Evolutionary conservation across 1,140 invertebrate genomes (phyloP), one percentile per base, ranked within the genome.

Genomic region (Lepidurus arcticus): DNA sequence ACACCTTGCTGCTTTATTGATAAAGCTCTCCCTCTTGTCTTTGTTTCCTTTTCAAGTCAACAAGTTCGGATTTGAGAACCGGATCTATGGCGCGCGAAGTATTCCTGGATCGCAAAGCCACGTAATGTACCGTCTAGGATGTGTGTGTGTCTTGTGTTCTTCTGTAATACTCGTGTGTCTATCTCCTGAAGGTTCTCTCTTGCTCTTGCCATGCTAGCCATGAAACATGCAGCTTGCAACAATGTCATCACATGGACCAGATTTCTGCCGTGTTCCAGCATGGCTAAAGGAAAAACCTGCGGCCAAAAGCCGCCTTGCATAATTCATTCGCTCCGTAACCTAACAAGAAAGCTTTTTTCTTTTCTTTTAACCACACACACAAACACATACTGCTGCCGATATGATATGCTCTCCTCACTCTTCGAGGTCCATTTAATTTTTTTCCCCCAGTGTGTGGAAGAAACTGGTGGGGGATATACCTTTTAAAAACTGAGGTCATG

Each of bases 141-240:
- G 13, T 65, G 53, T n/a, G 53, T 65, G 13, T 65, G 53, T 65
- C 21, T 16, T 65, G 16, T n/a, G 53, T 65, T 11, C 7, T 3
- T 34, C 34, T 34, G 34, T 0, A 34, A 34, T 34, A 34, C 34
- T 34, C 34, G 34, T 34, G 26, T 34, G 2, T 34, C 34, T 34
- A 34, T 34, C 34, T 34, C 34, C 34, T 34, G 34, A 34, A 34
- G 4, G 2, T 34, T 34, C 34, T 34, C 34, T 34, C 34, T 3
- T 3, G 34, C 34, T 34, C 13, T 21, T 65, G 13, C 53, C 53
- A 65, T 65, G 53, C 53, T 65, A 65, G 53, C 53, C 53, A 65
- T 65, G n/a, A 65, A 65, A 65, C 53, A 65, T 65, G 53, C 53
- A 65, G 7, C 53, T 65, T 65, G 53, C 53, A 65, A 65, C 53